Conservation (phyloP, 2,797 vertebrate genomes). For the Danio choprae region DNA sequence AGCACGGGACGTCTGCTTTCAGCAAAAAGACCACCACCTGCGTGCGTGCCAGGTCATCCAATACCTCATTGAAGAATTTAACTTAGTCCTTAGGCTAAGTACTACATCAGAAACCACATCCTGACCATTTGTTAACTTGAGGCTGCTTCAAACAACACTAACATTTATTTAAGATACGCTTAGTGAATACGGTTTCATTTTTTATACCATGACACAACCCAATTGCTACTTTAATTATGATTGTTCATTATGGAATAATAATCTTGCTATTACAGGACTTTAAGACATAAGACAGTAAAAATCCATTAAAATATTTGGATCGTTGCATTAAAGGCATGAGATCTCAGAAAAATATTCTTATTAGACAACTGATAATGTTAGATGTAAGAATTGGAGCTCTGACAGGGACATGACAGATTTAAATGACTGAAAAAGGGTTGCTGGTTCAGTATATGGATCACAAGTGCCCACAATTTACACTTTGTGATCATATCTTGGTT, state of each 20-base stretch:
- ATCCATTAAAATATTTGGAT: too few relatives aligned
- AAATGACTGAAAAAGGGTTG: too few relatives aligned
- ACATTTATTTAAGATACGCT: background rate
- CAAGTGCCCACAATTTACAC: too few relatives aligned
- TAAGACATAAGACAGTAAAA: too few relatives aligned
- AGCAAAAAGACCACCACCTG: background rate
- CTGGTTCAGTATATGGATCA: too few relatives aligned
- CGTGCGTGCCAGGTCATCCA: background rate
- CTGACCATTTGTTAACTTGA: background rate
- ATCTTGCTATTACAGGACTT: background rate
- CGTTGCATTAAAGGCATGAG: too few relatives aligned
- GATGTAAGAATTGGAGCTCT: too few relatives aligned
- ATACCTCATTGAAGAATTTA: slow-evolving; percentile 5
- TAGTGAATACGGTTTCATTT: background rate
- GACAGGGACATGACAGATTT: too few relatives aligned
- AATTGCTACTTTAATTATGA: background rate
- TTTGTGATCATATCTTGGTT: too few relatives aligned
- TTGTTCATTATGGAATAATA: background rate
- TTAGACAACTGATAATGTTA: too few relatives aligned
- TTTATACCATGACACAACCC: background rate
- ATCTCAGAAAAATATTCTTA: too few relatives aligned
- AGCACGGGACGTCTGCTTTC: slow-evolving; percentile 32
- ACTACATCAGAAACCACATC: slow-evolving; percentile 10
- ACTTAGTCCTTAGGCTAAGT: slow-evolving; percentile 37
- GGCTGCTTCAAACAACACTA: background rate